Conservation (phyloP, 2,797 vertebrate genomes). For the Paguma larvata region DNA sequence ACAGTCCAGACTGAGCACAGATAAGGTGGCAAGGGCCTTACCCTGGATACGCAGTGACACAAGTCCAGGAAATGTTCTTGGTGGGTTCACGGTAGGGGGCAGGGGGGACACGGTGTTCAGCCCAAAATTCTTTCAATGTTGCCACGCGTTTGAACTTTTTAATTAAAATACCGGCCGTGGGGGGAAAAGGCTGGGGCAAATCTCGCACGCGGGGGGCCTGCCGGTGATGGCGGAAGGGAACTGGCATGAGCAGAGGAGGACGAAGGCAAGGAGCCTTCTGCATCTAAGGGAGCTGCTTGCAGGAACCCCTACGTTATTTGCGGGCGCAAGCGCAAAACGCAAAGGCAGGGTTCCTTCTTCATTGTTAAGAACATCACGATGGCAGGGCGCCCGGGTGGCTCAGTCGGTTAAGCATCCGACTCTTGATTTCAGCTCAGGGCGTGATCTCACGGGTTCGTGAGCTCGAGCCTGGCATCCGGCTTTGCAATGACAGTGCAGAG, state of each 20-base stretch:
- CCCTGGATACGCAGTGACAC: neutral
- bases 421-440: neutral
- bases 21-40: neutral
- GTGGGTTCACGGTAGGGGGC: neutral
- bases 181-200: neutral
- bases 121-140: neutral
- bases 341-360: neutral
- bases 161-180: neutral
- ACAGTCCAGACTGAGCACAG: neutral
- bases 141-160: neutral
- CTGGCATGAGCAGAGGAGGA: neutral
- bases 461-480: neutral
- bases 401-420: neutral
- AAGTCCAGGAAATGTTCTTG: neutral
- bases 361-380: neutral
- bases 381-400: neutral
- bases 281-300: neutral
- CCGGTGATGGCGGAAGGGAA: neutral
- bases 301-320: neutral
- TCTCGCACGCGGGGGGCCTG: neutral
- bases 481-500: neutral
- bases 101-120: too few relatives aligned
- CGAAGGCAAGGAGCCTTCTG: neutral
- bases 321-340: neutral
- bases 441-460: neutral